Evolutionary conservation across 1,140 invertebrate genomes (phyloP).

Genomic region (Tetranychus cinnabarinus): DNA sequence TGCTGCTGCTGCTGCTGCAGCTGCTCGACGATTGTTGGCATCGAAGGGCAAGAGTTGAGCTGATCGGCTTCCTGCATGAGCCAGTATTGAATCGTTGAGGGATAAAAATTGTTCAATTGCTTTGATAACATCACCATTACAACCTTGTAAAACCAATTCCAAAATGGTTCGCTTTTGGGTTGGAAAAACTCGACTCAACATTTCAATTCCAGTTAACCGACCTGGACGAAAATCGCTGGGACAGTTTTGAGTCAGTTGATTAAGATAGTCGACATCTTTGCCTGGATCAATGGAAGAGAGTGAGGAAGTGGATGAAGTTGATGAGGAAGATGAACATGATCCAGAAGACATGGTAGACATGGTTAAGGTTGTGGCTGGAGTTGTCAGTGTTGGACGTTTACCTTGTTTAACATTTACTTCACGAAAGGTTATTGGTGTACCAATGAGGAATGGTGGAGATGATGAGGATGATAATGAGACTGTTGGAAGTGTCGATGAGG

Average conservation of each 20-base stretch:
- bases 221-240: constrained; percentile 14
- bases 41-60: not conserved
- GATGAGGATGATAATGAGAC: not conserved
- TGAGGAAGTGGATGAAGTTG: not conserved
- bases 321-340: not conserved
- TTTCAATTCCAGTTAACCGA: constrained; percentile 43
- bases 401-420: not conserved
- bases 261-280: not conserved
- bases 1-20: not conserved
- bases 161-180: constrained; percentile 55
- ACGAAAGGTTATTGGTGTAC: too few relatives aligned
- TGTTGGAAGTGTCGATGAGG: not conserved
- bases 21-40: not conserved
- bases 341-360: not conserved
- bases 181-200: constrained; percentile 59
- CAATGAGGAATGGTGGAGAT: not conserved
- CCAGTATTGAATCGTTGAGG: constrained; percentile 11
- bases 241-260: not conserved
- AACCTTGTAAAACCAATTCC: constrained; percentile 57
- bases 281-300: not conserved
- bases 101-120: constrained; percentile 40
- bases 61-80: not conserved
- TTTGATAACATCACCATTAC: constrained; percentile 58
- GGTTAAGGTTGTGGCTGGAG: not conserved
- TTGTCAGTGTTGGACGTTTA: not conserved